phyloP scores from a whole-genome alignment of 2,797 vertebrate species.

The Oceanodroma leucorhoa region DNA sequence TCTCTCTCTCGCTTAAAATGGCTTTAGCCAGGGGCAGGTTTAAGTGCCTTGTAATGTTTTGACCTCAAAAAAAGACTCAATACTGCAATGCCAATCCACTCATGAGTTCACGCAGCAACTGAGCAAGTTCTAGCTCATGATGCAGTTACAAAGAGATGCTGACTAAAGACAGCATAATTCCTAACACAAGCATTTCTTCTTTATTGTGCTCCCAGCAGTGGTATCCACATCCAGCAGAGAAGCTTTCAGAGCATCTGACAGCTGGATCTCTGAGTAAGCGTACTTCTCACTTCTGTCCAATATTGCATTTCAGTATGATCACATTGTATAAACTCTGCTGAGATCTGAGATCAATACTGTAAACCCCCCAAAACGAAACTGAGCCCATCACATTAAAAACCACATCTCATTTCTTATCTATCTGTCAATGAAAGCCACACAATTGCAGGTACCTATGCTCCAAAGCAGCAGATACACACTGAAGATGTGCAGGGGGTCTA shows the following conservation, averaged over 20 bases:
- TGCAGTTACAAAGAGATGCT: not conserved
- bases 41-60: not conserved
- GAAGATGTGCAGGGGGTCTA: not conserved
- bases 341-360: not conserved
- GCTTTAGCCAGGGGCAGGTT: not conserved
- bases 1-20: not conserved
- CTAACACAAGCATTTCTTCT: not conserved
- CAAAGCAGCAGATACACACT: not conserved
- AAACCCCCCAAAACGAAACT: fast-evolving
- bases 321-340: not conserved
- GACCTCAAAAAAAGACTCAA: not conserved
- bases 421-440: not conserved
- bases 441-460: not conserved
- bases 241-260: not conserved
- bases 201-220: not conserved
- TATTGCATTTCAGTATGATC: not conserved
- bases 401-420: not conserved
- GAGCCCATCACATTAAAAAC: not conserved
- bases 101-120: not conserved
- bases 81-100: not conserved
- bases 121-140: not conserved
- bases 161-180: not conserved
- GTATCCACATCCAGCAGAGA: not conserved
- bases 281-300: not conserved
- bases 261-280: not conserved